Base-by-base conservation (phyloP, 1,140 invertebrate genomes). In the Lethocerus indicus region DNA sequence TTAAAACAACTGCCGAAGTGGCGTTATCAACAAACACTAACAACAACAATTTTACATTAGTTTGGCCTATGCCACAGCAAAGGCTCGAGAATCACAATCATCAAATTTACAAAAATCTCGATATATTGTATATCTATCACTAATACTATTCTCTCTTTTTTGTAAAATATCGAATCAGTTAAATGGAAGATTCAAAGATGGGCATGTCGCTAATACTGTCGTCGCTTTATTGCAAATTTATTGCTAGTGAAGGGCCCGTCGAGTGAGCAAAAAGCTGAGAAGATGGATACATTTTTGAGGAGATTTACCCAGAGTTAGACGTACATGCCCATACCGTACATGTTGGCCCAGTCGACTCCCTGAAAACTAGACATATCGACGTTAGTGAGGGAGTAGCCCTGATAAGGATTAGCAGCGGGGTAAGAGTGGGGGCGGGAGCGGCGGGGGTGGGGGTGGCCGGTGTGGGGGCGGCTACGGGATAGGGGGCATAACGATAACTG, bases 311-410 rank as follows among this genome's bases (percentile, higher is more conserved):
- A 40, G 21, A 39, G 46, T 71, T 80, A 87, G 61, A 86, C 83
- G 68, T 87, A 88, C 84, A 87, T 87, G 60, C 83, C 83, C 72
- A 87, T 83, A 56, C 84, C 83, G 64, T 88, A 88, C 81, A 88
- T 84, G 58, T 81, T 80, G 56, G 79, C 76, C 86, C 86, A 88
- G 66, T 88, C 86, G 53, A 88, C 81, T 37, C 83, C 82, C 64
- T 88, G 85, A 73, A 88, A 88, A 60, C 82, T 84, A 37, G 82
- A 83, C 85, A 88, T 88, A 65, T 88, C 85, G 43, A 88, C 83
- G 63, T 87, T 87, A 60, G 84, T 80, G 43, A 88, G 73, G 56
- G 59, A 78, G 66, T 87, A 86, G 16, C 83, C 81, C 57, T 84
- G 79, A 57, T 79, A 78, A n/a, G 75, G 73, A 57, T 81, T 80